phyloP scores from a whole-genome alignment of 2,888 invertebrate species.

The Erebia epiphron region DNA sequence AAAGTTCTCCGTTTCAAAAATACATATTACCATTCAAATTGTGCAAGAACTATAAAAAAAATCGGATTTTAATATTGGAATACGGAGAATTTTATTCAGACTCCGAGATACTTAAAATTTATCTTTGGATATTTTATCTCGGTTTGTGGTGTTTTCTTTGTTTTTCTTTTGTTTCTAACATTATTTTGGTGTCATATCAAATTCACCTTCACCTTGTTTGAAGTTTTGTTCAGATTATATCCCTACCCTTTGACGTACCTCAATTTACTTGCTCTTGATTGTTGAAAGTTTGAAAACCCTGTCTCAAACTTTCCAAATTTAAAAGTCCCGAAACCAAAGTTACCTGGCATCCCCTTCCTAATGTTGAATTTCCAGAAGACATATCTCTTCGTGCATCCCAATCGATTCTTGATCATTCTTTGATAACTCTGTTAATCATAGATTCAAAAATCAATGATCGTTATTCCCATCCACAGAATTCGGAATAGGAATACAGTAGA shows the following conservation, averaged over 20 bases:
- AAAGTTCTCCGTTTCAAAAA: conserved; percentile 49
- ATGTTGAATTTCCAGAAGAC: too few relatives aligned
- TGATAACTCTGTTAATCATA: too few relatives aligned
- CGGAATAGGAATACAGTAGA: too few relatives aligned
- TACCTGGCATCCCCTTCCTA: too few relatives aligned
- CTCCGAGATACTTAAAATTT: conserved; percentile 62
- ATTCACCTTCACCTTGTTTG: conserved; percentile 20
- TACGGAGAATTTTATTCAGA: conserved; percentile 52
- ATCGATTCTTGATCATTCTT: too few relatives aligned
- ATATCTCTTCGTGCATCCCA: too few relatives aligned
- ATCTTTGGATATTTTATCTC: conserved; percentile 67
- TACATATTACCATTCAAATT: too few relatives aligned
- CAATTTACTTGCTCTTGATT: neutral
- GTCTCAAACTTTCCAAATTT: too few relatives aligned
- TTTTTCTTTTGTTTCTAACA: conserved; percentile 45
- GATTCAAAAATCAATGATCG: neutral
- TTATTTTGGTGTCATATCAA: conserved; percentile 20
- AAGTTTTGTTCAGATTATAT: neutral
- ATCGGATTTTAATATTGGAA: neutral
- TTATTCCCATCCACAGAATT: neutral
- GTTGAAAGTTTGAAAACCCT: neutral
- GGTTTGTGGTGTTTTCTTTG: conserved; percentile 58
- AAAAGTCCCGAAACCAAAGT: too few relatives aligned
- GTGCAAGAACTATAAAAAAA: too few relatives aligned
- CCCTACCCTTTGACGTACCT: neutral